Evolutionary conservation across 2,888 invertebrate species (phyloP).

Genomic region (Theodoxus fluviatilis): DNA sequence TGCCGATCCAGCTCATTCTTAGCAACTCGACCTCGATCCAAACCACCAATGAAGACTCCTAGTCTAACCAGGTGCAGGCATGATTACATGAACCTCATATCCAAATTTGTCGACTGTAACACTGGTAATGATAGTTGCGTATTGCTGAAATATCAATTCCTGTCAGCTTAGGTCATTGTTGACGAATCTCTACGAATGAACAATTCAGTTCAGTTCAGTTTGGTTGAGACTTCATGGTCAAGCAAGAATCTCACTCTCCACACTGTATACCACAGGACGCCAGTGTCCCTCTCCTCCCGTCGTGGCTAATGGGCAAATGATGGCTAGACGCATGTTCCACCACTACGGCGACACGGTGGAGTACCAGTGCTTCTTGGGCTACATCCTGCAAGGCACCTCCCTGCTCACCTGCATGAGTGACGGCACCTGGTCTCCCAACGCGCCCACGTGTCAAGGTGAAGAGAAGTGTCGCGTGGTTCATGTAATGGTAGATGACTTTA

Average conservation of each 20-base stretch:
- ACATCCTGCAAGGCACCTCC: conserved; percentile 87
- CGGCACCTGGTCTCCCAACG: conserved; percentile 92
- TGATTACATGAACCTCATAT: background rate
- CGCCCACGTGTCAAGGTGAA: conserved; percentile 89
- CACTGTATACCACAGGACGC: conserved; percentile 35
- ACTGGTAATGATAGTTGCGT: background rate
- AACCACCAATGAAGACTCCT: no score
- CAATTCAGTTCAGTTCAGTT: no score
- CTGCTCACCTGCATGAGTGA: conserved; percentile 85
- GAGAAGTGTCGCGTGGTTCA: background rate
- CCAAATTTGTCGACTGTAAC: background rate
- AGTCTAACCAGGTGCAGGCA: no score
- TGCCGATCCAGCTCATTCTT: no score
- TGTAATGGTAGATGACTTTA: no score
- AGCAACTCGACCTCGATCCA: no score
- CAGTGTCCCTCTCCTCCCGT: conserved; percentile 35
- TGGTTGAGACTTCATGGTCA: background rate
- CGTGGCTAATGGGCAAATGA: conserved; percentile 31
- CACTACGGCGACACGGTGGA: conserved; percentile 77
- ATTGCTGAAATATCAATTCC: no score
- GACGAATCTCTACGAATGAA: no score
- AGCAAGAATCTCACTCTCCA: background rate
- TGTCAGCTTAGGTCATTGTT: no score
- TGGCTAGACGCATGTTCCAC: conserved; percentile 32
- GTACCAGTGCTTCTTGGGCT: conserved; percentile 89